A percentile compares a stretch with the other conserved stretches of the same genome.
These are phyloP conservation scores for Microcebus jonahi DNA, from an alignment of 2,113 vertebrate genomes.

Conservation along the genomic window DNA sequence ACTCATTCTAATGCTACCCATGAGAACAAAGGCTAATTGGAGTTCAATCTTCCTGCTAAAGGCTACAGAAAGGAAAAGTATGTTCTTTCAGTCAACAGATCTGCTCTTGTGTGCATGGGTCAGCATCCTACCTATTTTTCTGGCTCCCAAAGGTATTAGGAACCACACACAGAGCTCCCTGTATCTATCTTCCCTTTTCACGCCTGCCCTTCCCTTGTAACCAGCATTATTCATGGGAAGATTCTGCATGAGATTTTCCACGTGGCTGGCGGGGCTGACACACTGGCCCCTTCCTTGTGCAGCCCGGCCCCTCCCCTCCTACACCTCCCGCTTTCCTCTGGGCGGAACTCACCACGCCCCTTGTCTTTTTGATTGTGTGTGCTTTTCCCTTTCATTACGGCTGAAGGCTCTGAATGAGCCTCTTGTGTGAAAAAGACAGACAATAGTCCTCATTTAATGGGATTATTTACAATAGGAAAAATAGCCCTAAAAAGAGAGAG, in stretches of 20 bases:
- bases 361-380: constrained; percentile 54
- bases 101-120: background rate
- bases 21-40: background rate
- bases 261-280: constrained; percentile 25
- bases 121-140: constrained; percentile 47
- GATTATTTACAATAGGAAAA: constrained; percentile 86
- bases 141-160: constrained; percentile 59
- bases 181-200: constrained; percentile 11
- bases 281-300: constrained; percentile 46
- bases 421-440: constrained; percentile 81
- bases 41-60: background rate
- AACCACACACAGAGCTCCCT: background rate
- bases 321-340: constrained; percentile 53
- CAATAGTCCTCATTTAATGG: constrained; percentile 84
- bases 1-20: background rate
- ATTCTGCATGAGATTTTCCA: constrained; percentile 77
- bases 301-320: background rate
- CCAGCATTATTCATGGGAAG: constrained; percentile 35
- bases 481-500: constrained; percentile 76
- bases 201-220: background rate
- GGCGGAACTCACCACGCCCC: constrained; percentile 74
- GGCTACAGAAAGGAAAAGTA: background rate
- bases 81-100: background rate
- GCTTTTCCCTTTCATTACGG: constrained; percentile 78
- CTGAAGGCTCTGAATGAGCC: constrained; percentile 81